Evolutionary conservation across 2,797 vertebrate genomes (phyloP), one percentile per base, ranked within the genome.

Genomic region (Uromys caudimaculatus): DNA sequence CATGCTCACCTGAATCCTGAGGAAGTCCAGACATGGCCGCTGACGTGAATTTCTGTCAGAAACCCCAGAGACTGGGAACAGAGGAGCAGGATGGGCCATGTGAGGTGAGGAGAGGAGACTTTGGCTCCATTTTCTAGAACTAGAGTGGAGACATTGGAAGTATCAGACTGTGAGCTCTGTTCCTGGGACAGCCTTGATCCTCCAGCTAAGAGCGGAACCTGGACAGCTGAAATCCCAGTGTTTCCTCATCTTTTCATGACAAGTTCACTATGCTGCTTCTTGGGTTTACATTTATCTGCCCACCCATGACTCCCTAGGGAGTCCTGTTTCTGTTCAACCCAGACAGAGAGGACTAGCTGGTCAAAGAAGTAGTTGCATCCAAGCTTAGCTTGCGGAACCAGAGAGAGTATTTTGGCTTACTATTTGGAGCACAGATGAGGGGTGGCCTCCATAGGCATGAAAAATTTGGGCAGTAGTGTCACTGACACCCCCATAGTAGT

Each of bases 41-140:
- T 24, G 78, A n/a, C 0, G 8, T 16, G 62, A 44, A 56, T 77
- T 84, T 90, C 52, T 58, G 23, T 62, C 86, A 19, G 47, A 89
- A 44, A 78, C 54, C 50, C 38, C 93, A 71, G 38, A 60, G 35
- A 47, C 82, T 58, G 58, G n/a, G 52, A 79, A 64, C 71, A 23
- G 88, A 90, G 64, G 85, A 76, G 35, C 79, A 56, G 56, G 32
- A 71, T 7, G 27, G 44, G 35, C 11, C 14, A 0, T 29, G 29
- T 35, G 76, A 93, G 93, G 96, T 97, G 81, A 93, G 91, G 54
- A 79, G 83, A 62, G 62, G 6, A 21, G 14, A n/a, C 19, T 2
- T 6, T 23, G 41, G 71, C 21, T 54, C 29, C 1, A 27, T 87
- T 92, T 32, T 85, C 21, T 1, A 29, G 47, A 58, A 88, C 14